Evolutionary conservation across 2,888 invertebrate species (phyloP).

Genomic region (Laspeyria flexula): DNA sequence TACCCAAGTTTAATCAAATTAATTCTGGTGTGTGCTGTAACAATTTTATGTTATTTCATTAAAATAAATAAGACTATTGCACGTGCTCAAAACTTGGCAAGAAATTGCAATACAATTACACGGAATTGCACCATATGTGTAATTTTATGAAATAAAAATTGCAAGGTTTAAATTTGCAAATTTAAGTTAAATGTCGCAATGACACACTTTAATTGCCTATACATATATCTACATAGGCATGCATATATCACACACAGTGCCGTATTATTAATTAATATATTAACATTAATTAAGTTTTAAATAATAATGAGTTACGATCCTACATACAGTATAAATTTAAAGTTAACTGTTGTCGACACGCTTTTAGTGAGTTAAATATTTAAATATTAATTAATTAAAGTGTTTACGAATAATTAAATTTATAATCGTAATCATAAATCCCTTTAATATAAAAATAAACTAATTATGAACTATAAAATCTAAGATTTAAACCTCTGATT

Average conservation of each 20-base stretch:
- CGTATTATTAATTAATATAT: conserved; percentile 12
- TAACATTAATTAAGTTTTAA: conserved; percentile 22
- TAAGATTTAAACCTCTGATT: too few species aligned
- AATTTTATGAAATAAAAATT: background rate
- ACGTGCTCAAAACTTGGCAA: too few species aligned
- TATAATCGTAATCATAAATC: too few species aligned
- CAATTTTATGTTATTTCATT: too few species aligned
- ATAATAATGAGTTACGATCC: conserved; percentile 5
- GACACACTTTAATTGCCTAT: conserved; percentile 5
- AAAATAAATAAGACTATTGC: too few species aligned
- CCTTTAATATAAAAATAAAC: too few species aligned
- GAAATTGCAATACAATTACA: too few species aligned
- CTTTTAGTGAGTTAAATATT: background rate
- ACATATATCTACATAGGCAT: conserved; percentile 27
- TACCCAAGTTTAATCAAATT: too few species aligned
- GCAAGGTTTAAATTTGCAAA: background rate
- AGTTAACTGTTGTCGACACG: conserved; percentile 2
- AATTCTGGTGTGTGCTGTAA: too few species aligned
- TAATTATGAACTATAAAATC: too few species aligned
- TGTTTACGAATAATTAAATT: too few species aligned
- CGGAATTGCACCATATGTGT: too few species aligned
- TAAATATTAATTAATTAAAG: background rate
- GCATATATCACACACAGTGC: conserved; percentile 6
- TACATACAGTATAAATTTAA: conserved; percentile 1
- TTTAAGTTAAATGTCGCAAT: background rate